Evolutionary conservation across 37 sponge, comb jelly and placozoan genomes (phyloP), one percentile per base, ranked within the genome.

Genomic region (Axinella damicornis): DNA sequence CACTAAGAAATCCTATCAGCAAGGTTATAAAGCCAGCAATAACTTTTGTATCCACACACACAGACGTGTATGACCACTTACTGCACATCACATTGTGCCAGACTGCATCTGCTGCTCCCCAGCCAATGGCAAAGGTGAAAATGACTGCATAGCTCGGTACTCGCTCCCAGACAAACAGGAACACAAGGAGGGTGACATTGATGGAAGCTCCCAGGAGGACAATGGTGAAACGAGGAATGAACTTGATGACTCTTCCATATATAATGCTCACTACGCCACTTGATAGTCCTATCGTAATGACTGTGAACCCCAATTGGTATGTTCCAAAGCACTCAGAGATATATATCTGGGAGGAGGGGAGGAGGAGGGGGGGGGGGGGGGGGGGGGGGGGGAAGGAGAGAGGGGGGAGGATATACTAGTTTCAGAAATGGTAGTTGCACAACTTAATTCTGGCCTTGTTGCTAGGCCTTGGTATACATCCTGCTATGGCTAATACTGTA

Each of bases 311-410:
- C 18, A 91, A 83, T 40, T 33, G 71, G 16, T 81, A 62, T 0
- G 86, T 82, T 4, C 92, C 92, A 34, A 91, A 77, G 56, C 87
- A 91, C 34, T 82, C 73, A 19, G 92, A 73, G 15, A 87, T 80
- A 53, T 66, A 80, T 12, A 66, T 76, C 88, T 81, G 64, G 15
- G 33, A 28, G 9, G 1, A 25, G 2, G 54, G 2, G 73, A 19
- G 73, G 4, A 54, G 4, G 73, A 19, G 54, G 4, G 73, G 4
- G 73, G 4, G 17, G 2, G 22, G 38, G 73, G 4, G 73, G 2
- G 53, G 1, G 1, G 4, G 6, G n/a, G n/a, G n/a, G n/a, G n/a
- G n/a, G n/a, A n/a, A n/a, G n/a, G n/a, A n/a, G n/a, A n/a, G n/a
- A n/a, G n/a, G n/a, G n/a, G n/a, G n/a, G n/a, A n/a, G n/a, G n/a